Base-by-base conservation (phyloP, 2,797 vertebrate species). In the Muraenolepis orangiensis region DNA sequence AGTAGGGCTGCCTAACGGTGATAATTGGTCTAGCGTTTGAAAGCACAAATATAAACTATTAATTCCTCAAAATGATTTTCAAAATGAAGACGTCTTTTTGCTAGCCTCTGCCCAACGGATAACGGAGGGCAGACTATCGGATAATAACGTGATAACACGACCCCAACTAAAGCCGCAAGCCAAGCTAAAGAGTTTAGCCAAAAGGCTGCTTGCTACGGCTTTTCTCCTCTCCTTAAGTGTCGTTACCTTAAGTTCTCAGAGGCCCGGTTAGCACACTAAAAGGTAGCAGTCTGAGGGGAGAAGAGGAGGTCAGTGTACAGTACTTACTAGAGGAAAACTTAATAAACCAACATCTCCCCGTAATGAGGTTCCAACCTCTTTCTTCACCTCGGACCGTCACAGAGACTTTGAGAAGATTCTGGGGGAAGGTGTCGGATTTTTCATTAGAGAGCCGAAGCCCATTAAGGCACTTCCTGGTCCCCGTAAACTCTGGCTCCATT, bases 181-280 rank as follows among this genome's bases (percentile, higher is more conserved):
- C 57, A 64, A 64, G 57, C 57, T 64, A 64, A 64, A 64, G n/a
- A 26, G 57, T 64, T 64, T 26, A 64, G 57, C 57, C 5, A 64
- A 64, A 64, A 64, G 57, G 57, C n/a, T 64, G 57, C 57, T 64
- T 64, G 57, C 57, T 64, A 26, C 23, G 23, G 23, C 57, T 64
- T 64, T 64, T 64, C 57, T 64, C 57, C n/a, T 64, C 57, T 64
- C 57, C 57, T 64, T 64, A 64, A 64, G 57, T 64, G 57, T 64
- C 57, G 57, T 64, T 64, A 64, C 57, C 57, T 6, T 26, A 64
- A 64, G 57, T 64, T 64, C 57, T 64, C 57, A 64, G 57, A 23
- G 57, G 57, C 57, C 23, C 57, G 23, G 57, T 64, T 64, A 28
- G 57, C 57, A 64, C 57, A 64, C 8, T 64, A 64, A 64, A 64